Percentiles rank a stretch among this genome's conserved stretches.
Conservation (phyloP, 1,140 invertebrate genomes). For the Ceratina australensis region DNA sequence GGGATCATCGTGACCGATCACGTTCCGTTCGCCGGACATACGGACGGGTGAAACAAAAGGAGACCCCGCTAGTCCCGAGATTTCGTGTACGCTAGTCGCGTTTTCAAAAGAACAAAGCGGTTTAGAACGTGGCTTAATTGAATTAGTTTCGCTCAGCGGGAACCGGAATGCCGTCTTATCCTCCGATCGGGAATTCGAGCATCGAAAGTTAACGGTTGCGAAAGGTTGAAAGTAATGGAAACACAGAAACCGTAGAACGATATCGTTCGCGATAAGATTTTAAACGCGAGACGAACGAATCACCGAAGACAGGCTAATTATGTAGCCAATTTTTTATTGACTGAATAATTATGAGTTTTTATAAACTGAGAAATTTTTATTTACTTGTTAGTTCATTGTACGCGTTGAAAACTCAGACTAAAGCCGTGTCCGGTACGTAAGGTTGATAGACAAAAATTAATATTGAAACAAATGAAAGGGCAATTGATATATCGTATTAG, state of each 20-base stretch:
- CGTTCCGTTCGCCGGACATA: background rate
- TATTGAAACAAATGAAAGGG: too few relatives aligned
- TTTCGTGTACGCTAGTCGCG: background rate
- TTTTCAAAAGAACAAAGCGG: background rate
- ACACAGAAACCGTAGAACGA: background rate
- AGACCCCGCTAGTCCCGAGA: background rate
- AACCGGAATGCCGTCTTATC: background rate
- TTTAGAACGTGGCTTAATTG: background rate
- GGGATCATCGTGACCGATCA: constrained; percentile 12
- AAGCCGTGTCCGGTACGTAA: too few relatives aligned
- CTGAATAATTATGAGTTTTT: too few relatives aligned
- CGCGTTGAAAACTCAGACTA: too few relatives aligned
- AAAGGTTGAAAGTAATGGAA: background rate
- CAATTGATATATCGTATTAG: too few relatives aligned
- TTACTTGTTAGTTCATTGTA: too few relatives aligned
- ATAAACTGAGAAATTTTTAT: too few relatives aligned
- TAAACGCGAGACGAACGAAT: background rate
- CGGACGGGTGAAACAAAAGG: constrained; percentile 1
- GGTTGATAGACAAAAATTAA: too few relatives aligned
- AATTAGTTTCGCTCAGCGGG: constrained; percentile 26
- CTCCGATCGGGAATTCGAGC: background rate
- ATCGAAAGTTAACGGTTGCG: background rate
- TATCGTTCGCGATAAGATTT: background rate
- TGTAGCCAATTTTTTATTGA: too few relatives aligned
- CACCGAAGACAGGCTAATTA: too few relatives aligned